phyloP scores from a whole-genome alignment of 2,113 vertebrate genomes.

The Aspidoscelis tigris region DNA sequence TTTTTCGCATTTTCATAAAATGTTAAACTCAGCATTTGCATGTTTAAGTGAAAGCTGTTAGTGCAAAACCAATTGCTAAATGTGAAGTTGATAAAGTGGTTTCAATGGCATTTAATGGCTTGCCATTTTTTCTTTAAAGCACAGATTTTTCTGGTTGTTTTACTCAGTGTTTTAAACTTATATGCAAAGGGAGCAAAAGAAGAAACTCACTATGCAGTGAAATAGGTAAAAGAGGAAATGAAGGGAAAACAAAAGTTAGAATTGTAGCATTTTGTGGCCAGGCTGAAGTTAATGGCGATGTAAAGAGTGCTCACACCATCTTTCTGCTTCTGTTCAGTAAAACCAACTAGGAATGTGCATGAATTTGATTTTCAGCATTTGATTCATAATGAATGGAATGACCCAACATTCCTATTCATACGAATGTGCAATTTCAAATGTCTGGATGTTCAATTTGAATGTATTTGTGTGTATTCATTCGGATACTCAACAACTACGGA shows the following conservation, averaged over 20 bases:
- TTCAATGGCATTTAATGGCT: conserved; percentile 60
- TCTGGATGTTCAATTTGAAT: no score
- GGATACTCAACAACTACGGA: no score
- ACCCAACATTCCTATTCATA: no score
- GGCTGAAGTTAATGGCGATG: conserved; percentile 62
- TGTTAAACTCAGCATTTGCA: conserved; percentile 74
- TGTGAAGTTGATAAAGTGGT: conserved; percentile 69
- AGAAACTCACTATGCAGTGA: conserved; percentile 54
- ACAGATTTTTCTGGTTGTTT: conserved; percentile 56
- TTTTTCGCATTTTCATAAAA: conserved; percentile 61
- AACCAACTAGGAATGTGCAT: conserved; percentile 55
- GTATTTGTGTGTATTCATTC: no score
- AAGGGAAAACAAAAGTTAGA: conserved; percentile 59
- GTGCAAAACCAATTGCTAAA: conserved; percentile 62
- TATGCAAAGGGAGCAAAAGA: conserved; percentile 35
- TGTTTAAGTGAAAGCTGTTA: conserved; percentile 70
- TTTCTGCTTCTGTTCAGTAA: conserved; percentile 61
- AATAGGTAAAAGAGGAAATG: conserved; percentile 66
- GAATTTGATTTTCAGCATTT: no score
- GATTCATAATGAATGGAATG: no score
- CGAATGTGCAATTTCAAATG: no score
- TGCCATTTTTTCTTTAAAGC: conserved; percentile 48
- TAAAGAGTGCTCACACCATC: conserved; percentile 47
- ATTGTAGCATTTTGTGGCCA: conserved; percentile 44
- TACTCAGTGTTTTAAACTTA: conserved; percentile 43